These are phyloP conservation scores for Orchestes rusci DNA, from an alignment of 2,888 invertebrate genomes.

Conservation along the genomic window DNA sequence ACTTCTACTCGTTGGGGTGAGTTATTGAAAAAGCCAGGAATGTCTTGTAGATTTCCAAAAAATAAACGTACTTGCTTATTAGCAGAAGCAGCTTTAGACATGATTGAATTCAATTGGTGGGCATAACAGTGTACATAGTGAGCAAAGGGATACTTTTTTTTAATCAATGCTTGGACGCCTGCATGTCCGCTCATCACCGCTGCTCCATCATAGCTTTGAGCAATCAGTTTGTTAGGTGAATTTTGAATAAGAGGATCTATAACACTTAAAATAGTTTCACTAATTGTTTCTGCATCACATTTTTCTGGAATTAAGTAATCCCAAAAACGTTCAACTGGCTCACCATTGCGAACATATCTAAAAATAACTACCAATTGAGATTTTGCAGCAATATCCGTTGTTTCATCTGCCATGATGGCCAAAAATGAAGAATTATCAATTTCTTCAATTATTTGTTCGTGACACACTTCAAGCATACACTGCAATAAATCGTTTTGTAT, in stretches of 20 bases:
- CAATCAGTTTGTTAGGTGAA: slow-evolving; percentile 21
- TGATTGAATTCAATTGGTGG: slow-evolving; percentile 27
- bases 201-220: slow-evolving; percentile 27
- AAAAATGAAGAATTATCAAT: slow-evolving; percentile 22
- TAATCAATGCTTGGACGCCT: slow-evolving; percentile 23
- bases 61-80: slow-evolving; percentile 23
- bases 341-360: slow-evolving; percentile 28
- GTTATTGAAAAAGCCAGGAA: slow-evolving; percentile 25
- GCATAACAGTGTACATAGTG: slow-evolving; percentile 27
- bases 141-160: slow-evolving; percentile 22
- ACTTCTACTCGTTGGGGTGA: slow-evolving; percentile 27
- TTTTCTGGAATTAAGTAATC: slow-evolving; percentile 25
- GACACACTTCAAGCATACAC: slow-evolving; percentile 12
- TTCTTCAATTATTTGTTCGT: slow-evolving; percentile 22
- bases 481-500: slow-evolving; percentile 11
- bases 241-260: slow-evolving; percentile 20
- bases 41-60: slow-evolving; percentile 25
- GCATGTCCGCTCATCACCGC: slow-evolving; percentile 22
- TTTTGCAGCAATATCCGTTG: slow-evolving; percentile 29
- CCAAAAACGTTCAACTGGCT: slow-evolving; percentile 30
- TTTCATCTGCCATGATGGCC: slow-evolving; percentile 33
- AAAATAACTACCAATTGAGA: slow-evolving; percentile 30
- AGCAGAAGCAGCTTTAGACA: slow-evolving; percentile 22
- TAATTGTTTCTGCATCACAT: slow-evolving; percentile 18
- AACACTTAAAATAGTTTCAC: slow-evolving; percentile 12